Evolutionary conservation across 2,888 invertebrate species (phyloP).

Genomic region (Eilema depressum): DNA sequence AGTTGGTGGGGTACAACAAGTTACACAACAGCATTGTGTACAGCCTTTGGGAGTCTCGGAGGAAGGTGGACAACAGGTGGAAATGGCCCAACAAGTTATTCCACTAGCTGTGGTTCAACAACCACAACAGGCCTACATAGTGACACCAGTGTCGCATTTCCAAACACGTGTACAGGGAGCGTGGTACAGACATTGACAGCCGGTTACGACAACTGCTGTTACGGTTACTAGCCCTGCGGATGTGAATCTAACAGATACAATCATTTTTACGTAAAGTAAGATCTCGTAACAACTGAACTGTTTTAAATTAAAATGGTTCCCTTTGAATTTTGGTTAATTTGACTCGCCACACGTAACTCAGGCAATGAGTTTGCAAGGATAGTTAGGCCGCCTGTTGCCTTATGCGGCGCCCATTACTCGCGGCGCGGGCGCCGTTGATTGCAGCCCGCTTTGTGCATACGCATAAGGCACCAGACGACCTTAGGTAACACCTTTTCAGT

Average conservation of each 20-base stretch:
- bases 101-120: slow-evolving; percentile 89
- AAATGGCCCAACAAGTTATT: slow-evolving; percentile 89
- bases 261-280: slow-evolving; percentile 62
- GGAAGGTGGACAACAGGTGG: slow-evolving; percentile 84
- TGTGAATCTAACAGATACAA: slow-evolving; percentile 45
- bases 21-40: slow-evolving; percentile 82
- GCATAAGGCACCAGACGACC: no score
- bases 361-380: slow-evolving; percentile 81
- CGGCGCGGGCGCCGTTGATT: no score
- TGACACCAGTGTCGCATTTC: slow-evolving; percentile 89
- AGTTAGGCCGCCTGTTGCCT: slow-evolving; percentile 52
- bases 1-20: slow-evolving; percentile 77
- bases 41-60: slow-evolving; percentile 83
- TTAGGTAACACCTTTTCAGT: slow-evolving; percentile 79
- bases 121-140: slow-evolving; percentile 89
- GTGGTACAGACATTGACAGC: slow-evolving; percentile 84
- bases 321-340: slow-evolving; percentile 52
- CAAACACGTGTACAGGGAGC: slow-evolving; percentile 88
- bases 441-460: no score
- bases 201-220: slow-evolving; percentile 37
- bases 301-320: slow-evolving; percentile 55
- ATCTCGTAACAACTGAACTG: slow-evolving; percentile 64
- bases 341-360: slow-evolving; percentile 70
- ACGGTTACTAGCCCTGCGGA: slow-evolving; percentile 46
- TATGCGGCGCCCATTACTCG: no score